Percentiles rank a stretch among this genome's conserved stretches.
Evolutionary conservation across 1,140 invertebrate genomes (phyloP).

Genomic region (Parapsyche elsis): DNA sequence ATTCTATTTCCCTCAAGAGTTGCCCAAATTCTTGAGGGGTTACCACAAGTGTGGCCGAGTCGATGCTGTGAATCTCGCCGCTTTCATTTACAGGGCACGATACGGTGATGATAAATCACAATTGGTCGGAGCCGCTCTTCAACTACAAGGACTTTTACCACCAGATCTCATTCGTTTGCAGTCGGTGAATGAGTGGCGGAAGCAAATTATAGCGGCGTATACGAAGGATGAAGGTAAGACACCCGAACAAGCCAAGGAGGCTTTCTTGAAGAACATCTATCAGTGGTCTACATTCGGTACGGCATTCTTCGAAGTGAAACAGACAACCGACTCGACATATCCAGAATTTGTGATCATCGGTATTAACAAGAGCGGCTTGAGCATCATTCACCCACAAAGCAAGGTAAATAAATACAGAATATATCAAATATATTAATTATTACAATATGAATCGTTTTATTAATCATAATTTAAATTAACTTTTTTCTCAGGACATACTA

Average conservation of each 20-base stretch:
- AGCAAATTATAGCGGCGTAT: constrained; percentile 75
- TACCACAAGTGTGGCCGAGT: constrained; percentile 86
- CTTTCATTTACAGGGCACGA: constrained; percentile 83
- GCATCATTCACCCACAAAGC: constrained; percentile 85
- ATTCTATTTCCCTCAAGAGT: constrained; percentile 95
- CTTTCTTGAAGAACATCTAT: constrained; percentile 85
- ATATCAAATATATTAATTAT: background rate
- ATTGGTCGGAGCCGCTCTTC: constrained; percentile 71
- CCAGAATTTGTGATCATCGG: constrained; percentile 89
- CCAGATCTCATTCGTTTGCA: constrained; percentile 80
- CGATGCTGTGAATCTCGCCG: constrained; percentile 82
- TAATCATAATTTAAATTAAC: background rate
- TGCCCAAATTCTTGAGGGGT: constrained; percentile 91
- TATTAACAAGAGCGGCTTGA: constrained; percentile 92
- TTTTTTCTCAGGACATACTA: constrained; percentile 76
- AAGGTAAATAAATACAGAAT: constrained; percentile 70
- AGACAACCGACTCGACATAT: constrained; percentile 83
- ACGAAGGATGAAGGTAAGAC: constrained; percentile 70
- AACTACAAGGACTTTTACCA: constrained; percentile 82
- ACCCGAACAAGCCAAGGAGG: constrained; percentile 81
- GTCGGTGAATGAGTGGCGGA: constrained; percentile 86
- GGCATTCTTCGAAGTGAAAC: constrained; percentile 96
- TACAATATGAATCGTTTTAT: background rate
- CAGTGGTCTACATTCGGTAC: constrained; percentile 92
- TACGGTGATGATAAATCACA: constrained; percentile 77